Evolutionary conservation across 2,888 invertebrate genomes (phyloP).

Genomic region (Nephrotoma flavescens): DNA sequence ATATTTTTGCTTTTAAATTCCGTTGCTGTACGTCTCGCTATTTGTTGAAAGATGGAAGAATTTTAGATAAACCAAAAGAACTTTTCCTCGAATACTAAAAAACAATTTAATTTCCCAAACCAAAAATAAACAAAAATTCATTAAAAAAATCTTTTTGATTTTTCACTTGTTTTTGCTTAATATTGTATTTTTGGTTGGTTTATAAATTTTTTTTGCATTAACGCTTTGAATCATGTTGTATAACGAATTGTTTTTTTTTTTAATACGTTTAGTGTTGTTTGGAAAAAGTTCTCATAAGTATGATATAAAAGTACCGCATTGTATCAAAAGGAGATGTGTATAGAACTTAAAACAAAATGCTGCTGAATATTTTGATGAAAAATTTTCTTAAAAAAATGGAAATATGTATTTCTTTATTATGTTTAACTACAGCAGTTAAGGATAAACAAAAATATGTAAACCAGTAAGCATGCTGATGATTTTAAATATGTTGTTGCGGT

Average conservation of each 20-base stretch:
- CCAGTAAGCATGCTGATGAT: background rate
- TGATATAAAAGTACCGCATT: background rate
- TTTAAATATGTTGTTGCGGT: too few relatives aligned
- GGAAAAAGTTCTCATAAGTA: background rate
- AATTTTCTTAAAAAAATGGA: background rate
- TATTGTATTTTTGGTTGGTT: background rate
- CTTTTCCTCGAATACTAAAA: background rate
- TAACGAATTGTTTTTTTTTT: background rate
- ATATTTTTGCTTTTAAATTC: background rate
- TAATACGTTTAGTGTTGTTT: background rate
- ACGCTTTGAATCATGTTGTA: background rate
- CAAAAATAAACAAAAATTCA: background rate
- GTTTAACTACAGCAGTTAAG: background rate
- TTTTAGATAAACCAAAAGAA: background rate
- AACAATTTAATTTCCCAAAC: background rate
- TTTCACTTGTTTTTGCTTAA: background rate
- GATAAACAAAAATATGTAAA: background rate
- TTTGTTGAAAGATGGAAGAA: background rate
- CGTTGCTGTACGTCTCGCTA: background rate
- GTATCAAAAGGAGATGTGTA: background rate
- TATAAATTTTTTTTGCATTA: background rate
- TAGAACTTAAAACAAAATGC: background rate
- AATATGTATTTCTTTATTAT: too few relatives aligned
- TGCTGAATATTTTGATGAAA: background rate
- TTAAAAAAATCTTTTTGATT: background rate